Evolutionary conservation across 2,797 vertebrate genomes (phyloP), one percentile per base, ranked within the genome.

Genomic region (Petrocephalus schoutedeni): DNA sequence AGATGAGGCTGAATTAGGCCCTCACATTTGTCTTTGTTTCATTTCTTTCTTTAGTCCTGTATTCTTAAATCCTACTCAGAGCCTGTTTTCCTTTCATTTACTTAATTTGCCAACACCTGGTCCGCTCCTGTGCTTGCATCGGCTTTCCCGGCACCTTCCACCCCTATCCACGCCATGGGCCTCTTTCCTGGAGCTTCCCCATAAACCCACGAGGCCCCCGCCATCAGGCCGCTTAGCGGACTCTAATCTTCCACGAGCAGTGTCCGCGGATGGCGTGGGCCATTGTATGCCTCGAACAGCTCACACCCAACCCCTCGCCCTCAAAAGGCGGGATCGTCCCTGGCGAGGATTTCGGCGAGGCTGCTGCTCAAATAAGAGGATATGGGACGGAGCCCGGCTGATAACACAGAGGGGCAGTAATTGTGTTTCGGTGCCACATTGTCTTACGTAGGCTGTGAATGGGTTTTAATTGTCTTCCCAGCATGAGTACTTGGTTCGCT

Each of bases 401-500:
- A 86, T 86, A 86, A 86, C 56, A 1, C 85, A 86, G 85, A 14
- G 41, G 54, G 85, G 32, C 28, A 32, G 32, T 86, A 86, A 86
- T 86, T 86, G 85, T 59, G 85, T 86, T 58, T 58, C 8, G 32
- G 56, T 86, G 56, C 32, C 56, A 36, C 85, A 86, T 86, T 86
- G 56, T 86, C 56, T 21, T 86, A 41, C 57, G 23, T 58, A 12
- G 85, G 36, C 28, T 86, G 32, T 59, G 56, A 86, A 57, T 58
- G 56, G 85, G 28, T 59, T 59, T 86, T 86, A 86, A 59, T 59
- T 86, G 85, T 28, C 85, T 36, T 58, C 85, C 85, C 85, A 86
- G 56, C 85, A 86, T 85, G 83, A 16, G 23, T 7, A 12, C 53
- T 85, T 85, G 83, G 53, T 85, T 36, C 49, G 23, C 54, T 85